Evolutionary conservation across 2,113 vertebrate genomes (phyloP).

Genomic region (Sinocyclocheilus anophthalmus): DNA sequence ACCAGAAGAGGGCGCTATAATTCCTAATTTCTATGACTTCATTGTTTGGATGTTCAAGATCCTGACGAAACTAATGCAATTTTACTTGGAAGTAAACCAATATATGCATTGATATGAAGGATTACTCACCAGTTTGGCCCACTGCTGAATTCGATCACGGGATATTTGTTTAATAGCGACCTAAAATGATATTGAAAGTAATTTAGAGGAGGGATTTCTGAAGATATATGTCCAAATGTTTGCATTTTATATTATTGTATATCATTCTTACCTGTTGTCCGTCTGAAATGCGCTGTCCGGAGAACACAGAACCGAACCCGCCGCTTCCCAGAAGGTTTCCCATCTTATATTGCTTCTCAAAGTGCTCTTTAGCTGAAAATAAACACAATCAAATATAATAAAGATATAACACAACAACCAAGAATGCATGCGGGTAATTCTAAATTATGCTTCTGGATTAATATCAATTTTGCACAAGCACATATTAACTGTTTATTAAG

Average conservation of each 20-base stretch:
- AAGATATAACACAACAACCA: not conserved
- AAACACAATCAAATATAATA: not conserved
- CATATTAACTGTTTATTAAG: too few relatives aligned
- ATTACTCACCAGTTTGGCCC: slow-evolving; percentile 80
- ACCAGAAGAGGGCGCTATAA: slow-evolving; percentile 58
- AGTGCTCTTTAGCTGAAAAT: slow-evolving; percentile 69
- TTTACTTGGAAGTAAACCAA: too few relatives aligned
- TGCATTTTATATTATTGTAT: not conserved
- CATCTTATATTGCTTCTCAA: slow-evolving; percentile 73
- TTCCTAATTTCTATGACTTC: not conserved
- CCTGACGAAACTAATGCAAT: too few relatives aligned
- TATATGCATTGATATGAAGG: not conserved
- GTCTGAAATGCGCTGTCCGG: slow-evolving; percentile 74
- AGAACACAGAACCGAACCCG: slow-evolving; percentile 79
- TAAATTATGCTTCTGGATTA: not conserved
- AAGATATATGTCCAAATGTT: too few relatives aligned
- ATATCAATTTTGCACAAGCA: not conserved
- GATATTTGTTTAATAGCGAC: slow-evolving; percentile 84
- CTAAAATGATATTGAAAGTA: slow-evolving; percentile 61
- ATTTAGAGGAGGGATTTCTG: not conserved
- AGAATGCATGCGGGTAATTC: not conserved
- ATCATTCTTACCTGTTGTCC: slow-evolving; percentile 70
- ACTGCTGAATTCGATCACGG: slow-evolving; percentile 77
- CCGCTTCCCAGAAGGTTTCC: slow-evolving; percentile 77
- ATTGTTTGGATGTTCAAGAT: not conserved